A percentile compares a stretch with the other conserved stretches of the same genome.
Conservation (phyloP, 2,888 invertebrate genomes). For the Patella depressa region DNA sequence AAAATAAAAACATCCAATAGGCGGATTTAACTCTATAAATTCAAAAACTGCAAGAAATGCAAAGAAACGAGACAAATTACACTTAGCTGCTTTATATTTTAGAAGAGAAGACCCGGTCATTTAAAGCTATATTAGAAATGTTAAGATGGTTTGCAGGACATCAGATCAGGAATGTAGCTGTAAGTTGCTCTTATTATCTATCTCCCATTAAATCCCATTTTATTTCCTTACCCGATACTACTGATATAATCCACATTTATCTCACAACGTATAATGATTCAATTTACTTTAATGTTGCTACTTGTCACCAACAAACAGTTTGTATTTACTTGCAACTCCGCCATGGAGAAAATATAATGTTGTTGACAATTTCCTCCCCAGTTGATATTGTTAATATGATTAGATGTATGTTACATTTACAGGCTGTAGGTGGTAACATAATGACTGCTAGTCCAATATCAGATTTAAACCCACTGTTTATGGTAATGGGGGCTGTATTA, state of each 20-base stretch:
- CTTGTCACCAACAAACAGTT: too few species aligned
- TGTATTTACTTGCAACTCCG: too few species aligned
- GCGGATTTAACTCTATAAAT: too few species aligned
- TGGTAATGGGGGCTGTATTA: slow-evolving; percentile 77
- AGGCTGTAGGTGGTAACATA: slow-evolving; percentile 91
- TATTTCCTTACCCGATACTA: not conserved
- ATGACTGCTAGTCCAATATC: slow-evolving; percentile 96
- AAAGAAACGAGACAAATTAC: too few species aligned
- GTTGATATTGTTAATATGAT: not conserved
- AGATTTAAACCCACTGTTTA: slow-evolving; percentile 91
- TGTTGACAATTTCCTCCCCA: too few species aligned
- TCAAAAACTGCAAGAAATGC: too few species aligned
- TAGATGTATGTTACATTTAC: slow-evolving; percentile 18
- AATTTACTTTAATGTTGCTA: too few species aligned
- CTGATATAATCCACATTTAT: not conserved
- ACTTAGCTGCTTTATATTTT: not conserved
- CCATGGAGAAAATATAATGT: too few species aligned
- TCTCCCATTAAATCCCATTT: not conserved
- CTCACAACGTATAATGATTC: too few species aligned
- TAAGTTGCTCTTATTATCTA: slow-evolving; percentile 39
- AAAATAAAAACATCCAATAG: too few species aligned
- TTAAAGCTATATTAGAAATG: slow-evolving; percentile 77
- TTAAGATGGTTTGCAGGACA: slow-evolving; percentile 94
- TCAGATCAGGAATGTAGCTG: slow-evolving; percentile 94
- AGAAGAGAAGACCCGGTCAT: slow-evolving; percentile 16